Evolutionary conservation across 64 coral and sea anemone species (phyloP).

Genomic region (Stichodactyla helianthus): DNA sequence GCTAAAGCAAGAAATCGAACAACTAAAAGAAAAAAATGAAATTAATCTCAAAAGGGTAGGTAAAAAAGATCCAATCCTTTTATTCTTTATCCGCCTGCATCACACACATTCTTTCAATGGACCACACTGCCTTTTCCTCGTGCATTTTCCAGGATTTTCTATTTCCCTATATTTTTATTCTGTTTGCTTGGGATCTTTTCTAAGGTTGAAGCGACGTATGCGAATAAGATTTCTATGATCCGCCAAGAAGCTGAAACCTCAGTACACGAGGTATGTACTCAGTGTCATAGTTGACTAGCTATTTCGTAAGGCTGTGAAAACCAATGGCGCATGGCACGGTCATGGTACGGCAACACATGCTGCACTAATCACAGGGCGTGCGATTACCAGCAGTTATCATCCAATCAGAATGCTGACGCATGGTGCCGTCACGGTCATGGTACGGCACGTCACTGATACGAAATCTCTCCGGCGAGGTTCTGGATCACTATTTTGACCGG

Average conservation of each 20-base stretch:
- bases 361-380: no score
- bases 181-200: not conserved
- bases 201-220: constrained; percentile 91
- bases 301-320: no score
- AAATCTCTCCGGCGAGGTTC: no score
- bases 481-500: no score
- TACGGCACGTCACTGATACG: no score
- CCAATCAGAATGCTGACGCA: no score
- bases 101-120: not conserved
- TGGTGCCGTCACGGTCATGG: no score
- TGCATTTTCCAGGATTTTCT: not conserved
- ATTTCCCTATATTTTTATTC: not conserved
- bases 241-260: constrained; percentile 82
- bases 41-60: constrained; percentile 51
- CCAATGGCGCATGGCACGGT: no score
- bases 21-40: constrained; percentile 46
- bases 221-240: constrained; percentile 82
- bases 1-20: constrained; percentile 49
- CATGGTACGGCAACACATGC: no score
- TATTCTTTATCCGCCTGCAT: no score
- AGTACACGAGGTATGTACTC: constrained; percentile 69
- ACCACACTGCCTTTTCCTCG: not conserved
- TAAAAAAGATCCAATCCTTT: not conserved
- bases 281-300: no score
- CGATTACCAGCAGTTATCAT: no score